phyloP scores from a whole-genome alignment of 2,888 invertebrate genomes.

The Pachymerium ferrugineum region DNA sequence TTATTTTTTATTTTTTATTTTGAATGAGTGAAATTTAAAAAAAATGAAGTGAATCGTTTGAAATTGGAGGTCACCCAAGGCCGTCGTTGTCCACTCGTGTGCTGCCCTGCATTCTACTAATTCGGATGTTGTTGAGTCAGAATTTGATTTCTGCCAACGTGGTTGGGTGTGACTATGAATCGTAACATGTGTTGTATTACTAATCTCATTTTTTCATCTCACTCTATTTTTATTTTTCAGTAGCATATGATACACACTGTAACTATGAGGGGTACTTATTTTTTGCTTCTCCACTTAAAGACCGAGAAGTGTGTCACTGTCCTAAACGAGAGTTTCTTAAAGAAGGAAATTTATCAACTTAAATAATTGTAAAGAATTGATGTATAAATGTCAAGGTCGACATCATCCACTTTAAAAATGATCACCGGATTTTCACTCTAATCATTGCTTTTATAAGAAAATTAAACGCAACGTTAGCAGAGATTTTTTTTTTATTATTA shows the following conservation, averaged over 20 bases:
- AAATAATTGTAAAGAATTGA: not conserved
- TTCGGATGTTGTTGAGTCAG: not conserved
- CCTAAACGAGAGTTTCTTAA: not conserved
- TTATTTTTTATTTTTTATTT: not conserved
- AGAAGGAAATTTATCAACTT: not conserved
- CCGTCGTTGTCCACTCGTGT: not conserved
- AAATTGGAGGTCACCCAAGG: not conserved
- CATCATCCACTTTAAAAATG: not conserved
- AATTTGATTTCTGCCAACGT: not conserved
- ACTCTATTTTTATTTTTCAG: not conserved
- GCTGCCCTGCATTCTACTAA: not conserved
- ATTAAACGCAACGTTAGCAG: conserved; percentile 3
- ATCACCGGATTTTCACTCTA: conserved; percentile 12
- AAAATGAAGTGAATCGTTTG: not conserved
- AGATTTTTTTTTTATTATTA: not conserved
- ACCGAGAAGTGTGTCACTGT: not conserved
- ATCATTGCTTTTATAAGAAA: not conserved
- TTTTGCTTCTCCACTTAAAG: too few relatives aligned
- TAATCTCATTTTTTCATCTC: not conserved
- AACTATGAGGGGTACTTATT: not conserved
- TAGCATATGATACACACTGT: too few relatives aligned
- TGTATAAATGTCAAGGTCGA: conserved; percentile 9
- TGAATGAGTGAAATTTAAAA: not conserved
- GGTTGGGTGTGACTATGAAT: not conserved
- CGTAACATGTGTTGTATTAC: not conserved